Percentiles rank a stretch among this genome's conserved stretches.
phyloP scores from a whole-genome alignment of 2,888 invertebrate species.

The Folsomia manolachei region DNA sequence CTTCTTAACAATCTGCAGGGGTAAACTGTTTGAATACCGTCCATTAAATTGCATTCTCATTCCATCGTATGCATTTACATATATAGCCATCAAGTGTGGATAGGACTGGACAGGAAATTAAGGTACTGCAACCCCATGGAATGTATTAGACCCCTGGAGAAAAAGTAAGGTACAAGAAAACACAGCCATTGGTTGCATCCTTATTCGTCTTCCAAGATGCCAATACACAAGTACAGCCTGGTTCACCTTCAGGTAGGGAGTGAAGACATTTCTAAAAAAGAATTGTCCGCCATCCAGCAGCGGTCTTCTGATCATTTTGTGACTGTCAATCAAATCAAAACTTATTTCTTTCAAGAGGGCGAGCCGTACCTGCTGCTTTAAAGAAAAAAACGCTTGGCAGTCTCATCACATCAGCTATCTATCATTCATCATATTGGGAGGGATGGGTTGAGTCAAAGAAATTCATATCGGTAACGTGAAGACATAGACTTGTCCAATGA shows the following conservation, averaged over 20 bases:
- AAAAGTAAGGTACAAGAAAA: no score
- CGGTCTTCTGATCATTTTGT: conserved; percentile 33
- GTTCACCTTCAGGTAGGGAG: not conserved
- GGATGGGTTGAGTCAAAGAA: no score
- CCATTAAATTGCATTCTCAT: not conserved
- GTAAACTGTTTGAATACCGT: no score
- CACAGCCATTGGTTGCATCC: no score
- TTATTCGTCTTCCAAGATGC: no score
- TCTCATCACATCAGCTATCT: conserved; percentile 1
- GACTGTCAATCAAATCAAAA: conserved; percentile 37
- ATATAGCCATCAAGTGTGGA: conserved; percentile 34
- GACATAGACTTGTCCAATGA: no score
- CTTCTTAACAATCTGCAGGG: not conserved
- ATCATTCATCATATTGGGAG: conserved; percentile 3
- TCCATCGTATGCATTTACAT: not conserved
- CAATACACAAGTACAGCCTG: not conserved
- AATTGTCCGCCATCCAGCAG: conserved; percentile 28
- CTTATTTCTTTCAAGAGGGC: conserved; percentile 31
- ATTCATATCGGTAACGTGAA: no score
- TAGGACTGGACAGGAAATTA: conserved; percentile 16
- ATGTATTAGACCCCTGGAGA: not conserved
- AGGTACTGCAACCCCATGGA: not conserved
- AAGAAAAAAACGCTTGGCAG: conserved; percentile 2
- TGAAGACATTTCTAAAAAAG: conserved; percentile 5
- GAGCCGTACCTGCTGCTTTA: conserved; percentile 24